Base-by-base conservation (phyloP, 2,113 vertebrate species). In the Penelope pileata region DNA sequence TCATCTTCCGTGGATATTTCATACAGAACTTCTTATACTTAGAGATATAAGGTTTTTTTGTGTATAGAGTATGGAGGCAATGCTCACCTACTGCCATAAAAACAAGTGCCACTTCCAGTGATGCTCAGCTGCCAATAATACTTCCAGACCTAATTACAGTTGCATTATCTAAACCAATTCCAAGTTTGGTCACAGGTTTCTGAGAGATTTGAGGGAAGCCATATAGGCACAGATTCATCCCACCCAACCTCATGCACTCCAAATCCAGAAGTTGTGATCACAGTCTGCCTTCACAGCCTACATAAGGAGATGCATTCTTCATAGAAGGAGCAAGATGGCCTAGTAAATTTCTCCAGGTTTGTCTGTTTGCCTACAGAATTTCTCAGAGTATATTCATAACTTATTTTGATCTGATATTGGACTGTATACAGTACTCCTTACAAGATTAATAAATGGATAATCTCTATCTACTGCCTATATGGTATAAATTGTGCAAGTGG, bases 21-120 rank as follows among this genome's bases (percentile, higher is more conserved):
- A 43, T 16, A 53, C 16, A 79, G 1, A 73, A 54, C 4, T 67
- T 27, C 3, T 68, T 77, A 62, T 30, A 43, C 9, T 47, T 66
- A 27, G 1, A 73, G 5, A 4, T 40, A 9, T 36, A 18, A 56
- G 6, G 15, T 38, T 90, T 82, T 7, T 3, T 66, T 89, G 12
- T 2, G 0, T n/a, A 8, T 19, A 47, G 9, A 42, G 2, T 6
- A 4, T 32, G 2, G 3, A 51, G 3, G 2, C 8, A 45, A 42
- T 38, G 5, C 21, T 94, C 66, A 51, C 16, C 12, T 47, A 23
- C 16, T 40, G 34, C 60, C 11, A 45, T 2, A 30, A 38, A 59
- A 67, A 5, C 1, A 47, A 45, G 4, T 7, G 3, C 10, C 54
- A 7, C 24, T 63, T 67, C 56, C 12, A 67, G 23, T 40, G 38